These are phyloP conservation scores for human (Homo sapiens) DNA, from an alignment of 2,113 vertebrate species.

Conservation along the genomic window GRCh38 chr6:160758501-160759000, in stretches of 20 bases:
- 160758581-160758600: neutral
- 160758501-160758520: neutral
- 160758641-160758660: neutral
- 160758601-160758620: neutral
- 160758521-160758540: neutral
- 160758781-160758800: neutral
- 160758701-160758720: neutral
- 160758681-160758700: neutral
- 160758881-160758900: neutral
- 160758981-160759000: neutral
- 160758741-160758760: neutral
- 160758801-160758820: neutral
- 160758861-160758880: neutral
- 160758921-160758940: neutral
- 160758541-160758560: neutral
- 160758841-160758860: neutral
- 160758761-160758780: neutral
- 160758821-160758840: neutral
- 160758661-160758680: neutral
- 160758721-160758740: neutral
- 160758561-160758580: neutral
- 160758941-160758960: neutral
- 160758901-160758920: neutral
- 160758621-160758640: neutral
- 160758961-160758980: neutral